phyloP scores from a whole-genome alignment of 2,888 invertebrate genomes.

The Saturnia pavonia region DNA sequence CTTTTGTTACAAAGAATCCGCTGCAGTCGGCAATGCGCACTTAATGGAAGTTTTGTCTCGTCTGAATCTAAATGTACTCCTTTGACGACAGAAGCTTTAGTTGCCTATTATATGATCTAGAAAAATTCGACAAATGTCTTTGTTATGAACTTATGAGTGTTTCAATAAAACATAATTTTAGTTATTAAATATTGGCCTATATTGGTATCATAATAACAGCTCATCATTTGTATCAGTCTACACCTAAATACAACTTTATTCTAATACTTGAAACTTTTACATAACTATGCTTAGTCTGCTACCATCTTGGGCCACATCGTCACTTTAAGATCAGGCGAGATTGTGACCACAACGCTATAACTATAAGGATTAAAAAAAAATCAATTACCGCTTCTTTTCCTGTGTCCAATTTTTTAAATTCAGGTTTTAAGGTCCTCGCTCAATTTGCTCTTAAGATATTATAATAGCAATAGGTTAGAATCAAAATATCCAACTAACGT shows the following conservation, averaged over 20 bases:
- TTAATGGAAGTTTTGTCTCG: slow-evolving; percentile 10
- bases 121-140: too few relatives aligned
- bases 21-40: slow-evolving; percentile 11
- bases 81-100: neutral
- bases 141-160: neutral
- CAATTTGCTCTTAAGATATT: neutral
- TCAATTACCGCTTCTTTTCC: too few relatives aligned
- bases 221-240: neutral
- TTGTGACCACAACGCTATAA: too few relatives aligned
- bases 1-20: slow-evolving; percentile 14
- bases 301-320: too few relatives aligned
- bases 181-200: neutral
- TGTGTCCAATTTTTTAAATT: too few relatives aligned
- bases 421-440: neutral
- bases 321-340: too few relatives aligned
- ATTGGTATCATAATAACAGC: neutral
- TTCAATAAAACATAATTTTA: neutral
- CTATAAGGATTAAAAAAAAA: too few relatives aligned
- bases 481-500: neutral
- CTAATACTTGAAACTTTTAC: too few relatives aligned
- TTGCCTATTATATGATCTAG: slow-evolving; percentile 1
- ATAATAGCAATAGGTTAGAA: neutral
- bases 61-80: slow-evolving; percentile 12
- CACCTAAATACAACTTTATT: neutral
- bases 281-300: too few relatives aligned